Evolutionary conservation across 1,140 invertebrate genomes (phyloP).

Genomic region (Pomacea maculata): DNA sequence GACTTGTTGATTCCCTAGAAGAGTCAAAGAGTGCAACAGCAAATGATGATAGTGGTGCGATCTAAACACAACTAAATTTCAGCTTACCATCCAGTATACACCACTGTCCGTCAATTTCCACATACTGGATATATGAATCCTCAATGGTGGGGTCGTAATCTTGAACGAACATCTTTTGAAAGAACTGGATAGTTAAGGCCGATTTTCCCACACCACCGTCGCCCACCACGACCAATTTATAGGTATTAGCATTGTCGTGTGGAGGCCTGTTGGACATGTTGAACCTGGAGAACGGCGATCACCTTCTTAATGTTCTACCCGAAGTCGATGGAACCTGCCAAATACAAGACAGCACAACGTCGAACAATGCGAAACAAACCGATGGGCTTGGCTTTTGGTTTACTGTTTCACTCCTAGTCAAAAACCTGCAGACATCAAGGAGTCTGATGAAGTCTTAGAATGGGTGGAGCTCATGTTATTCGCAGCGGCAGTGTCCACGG

Average conservation of each 20-base stretch:
- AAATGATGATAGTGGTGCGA: too few species aligned
- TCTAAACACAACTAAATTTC: too few species aligned
- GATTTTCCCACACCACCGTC: constrained; percentile 90
- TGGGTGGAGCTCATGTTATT: too few species aligned
- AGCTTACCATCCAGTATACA: constrained; percentile 88
- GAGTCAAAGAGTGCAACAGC: too few species aligned
- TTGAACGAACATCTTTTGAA: constrained; percentile 98
- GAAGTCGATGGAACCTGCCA: not conserved
- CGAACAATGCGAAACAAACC: not conserved
- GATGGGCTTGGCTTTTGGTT: not conserved
- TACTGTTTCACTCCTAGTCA: not conserved
- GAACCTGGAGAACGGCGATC: not conserved
- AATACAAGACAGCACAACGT: not conserved
- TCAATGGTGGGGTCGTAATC: constrained; percentile 99
- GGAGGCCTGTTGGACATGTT: constrained; percentile 18
- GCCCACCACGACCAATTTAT: constrained; percentile 89
- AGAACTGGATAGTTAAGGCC: constrained; percentile 95
- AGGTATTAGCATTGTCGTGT: constrained; percentile 80
- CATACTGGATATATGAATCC: constrained; percentile 98
- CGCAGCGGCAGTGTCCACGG: too few species aligned
- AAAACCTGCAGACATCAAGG: too few species aligned
- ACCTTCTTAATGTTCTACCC: not conserved
- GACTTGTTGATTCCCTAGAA: too few species aligned
- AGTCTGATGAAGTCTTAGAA: too few species aligned
- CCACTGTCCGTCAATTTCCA: constrained; percentile 90